Conservation (phyloP, 2,888 invertebrate genomes). For the Heliconius ethilla region DNA sequence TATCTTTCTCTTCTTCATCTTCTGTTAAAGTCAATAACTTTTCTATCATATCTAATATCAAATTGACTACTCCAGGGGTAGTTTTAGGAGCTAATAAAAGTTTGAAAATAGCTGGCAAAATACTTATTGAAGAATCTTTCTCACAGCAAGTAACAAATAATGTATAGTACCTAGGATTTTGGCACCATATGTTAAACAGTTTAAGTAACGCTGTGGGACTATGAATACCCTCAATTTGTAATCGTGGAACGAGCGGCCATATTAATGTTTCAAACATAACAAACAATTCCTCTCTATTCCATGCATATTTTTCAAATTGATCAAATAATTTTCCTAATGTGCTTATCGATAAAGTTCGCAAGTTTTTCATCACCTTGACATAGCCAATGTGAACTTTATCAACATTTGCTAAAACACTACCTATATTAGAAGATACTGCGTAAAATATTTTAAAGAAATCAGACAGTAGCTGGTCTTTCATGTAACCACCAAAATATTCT, state of each 20-base stretch:
- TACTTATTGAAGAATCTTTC: conserved; percentile 72
- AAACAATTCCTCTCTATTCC: conserved; percentile 86
- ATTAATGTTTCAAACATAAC: conserved; percentile 89
- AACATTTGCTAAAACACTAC: conserved; percentile 81
- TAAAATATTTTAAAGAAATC: conserved; percentile 88
- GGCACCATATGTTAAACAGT: conserved; percentile 90
- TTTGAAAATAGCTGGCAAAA: conserved; percentile 86
- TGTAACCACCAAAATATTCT: conserved; percentile 91
- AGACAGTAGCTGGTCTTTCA: conserved; percentile 85
- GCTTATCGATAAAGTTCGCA: conserved; percentile 84
- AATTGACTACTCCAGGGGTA: conserved; percentile 84
- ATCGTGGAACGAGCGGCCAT: conserved; percentile 89
- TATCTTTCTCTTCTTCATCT: conserved; percentile 79
- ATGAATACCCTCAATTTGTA: conserved; percentile 90
- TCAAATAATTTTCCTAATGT: conserved; percentile 88
- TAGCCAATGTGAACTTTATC: conserved; percentile 84
- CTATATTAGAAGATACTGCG: conserved; percentile 85
- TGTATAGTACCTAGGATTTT: conserved; percentile 88
- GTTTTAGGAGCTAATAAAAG: conserved; percentile 87
- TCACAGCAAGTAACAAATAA: conserved; percentile 84
- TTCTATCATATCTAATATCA: conserved; percentile 88
- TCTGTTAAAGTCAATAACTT: conserved; percentile 86
- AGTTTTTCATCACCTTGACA: conserved; percentile 83
- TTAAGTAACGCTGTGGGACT: conserved; percentile 91
- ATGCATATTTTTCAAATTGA: conserved; percentile 89